phyloP scores from a whole-genome alignment of 2,797 vertebrate species.

The Micromesistius poutassou region DNA sequence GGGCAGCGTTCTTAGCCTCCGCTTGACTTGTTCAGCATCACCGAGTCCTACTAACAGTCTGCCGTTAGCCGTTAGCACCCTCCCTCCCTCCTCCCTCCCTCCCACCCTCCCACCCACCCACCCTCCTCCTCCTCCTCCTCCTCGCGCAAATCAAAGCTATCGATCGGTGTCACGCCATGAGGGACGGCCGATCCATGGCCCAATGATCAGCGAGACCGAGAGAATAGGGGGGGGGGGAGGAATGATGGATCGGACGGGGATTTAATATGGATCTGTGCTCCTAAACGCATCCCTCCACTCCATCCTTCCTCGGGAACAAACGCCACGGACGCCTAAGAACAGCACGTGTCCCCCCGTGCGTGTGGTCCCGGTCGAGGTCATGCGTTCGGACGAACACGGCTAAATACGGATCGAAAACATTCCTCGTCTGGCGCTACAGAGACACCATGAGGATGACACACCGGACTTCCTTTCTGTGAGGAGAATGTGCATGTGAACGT shows the following conservation, averaged over 20 bases:
- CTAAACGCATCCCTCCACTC: background rate
- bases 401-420: background rate
- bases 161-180: constrained; percentile 60
- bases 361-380: too few relatives aligned
- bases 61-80: constrained; percentile 5
- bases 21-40: background rate
- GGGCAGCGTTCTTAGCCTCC: background rate
- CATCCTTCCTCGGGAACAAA: background rate
- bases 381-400: too few relatives aligned
- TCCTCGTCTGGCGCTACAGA: background rate
- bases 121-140: constrained; percentile 54
- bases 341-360: too few relatives aligned
- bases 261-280: constrained; percentile 8
- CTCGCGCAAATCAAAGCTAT: constrained; percentile 68
- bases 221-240: constrained; percentile 15
- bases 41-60: background rate
- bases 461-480: background rate
- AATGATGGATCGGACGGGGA: constrained; percentile 26
- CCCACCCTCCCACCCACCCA: constrained; percentile 43
- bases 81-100: constrained; percentile 42
- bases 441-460: background rate
- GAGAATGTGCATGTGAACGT: background rate
- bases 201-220: constrained; percentile 57
- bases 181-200: constrained; percentile 6
- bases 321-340: background rate